phyloP scores from a whole-genome alignment of 1,140 invertebrate genomes.

The Cydia fagiglandana region DNA sequence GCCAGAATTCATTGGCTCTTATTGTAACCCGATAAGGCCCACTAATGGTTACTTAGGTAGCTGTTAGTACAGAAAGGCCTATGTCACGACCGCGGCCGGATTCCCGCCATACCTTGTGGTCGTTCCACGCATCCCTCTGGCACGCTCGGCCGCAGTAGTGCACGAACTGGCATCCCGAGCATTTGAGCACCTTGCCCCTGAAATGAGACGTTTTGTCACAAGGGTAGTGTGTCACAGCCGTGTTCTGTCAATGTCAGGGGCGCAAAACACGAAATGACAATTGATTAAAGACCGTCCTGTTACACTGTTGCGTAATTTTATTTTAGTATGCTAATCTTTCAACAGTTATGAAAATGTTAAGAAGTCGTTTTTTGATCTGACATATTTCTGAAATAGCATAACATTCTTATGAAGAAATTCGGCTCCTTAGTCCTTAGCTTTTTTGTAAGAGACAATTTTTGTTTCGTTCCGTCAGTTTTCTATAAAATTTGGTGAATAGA shows the following conservation, averaged over 20 bases:
- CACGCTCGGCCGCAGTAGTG: slow-evolving; percentile 88
- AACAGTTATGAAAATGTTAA: too few species aligned
- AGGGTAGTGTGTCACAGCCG: neutral
- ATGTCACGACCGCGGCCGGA: neutral
- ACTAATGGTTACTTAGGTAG: too few species aligned
- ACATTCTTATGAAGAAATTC: too few species aligned
- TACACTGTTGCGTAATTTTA: neutral
- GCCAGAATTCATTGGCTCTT: too few species aligned
- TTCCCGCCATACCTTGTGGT: slow-evolving; percentile 81
- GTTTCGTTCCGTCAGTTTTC: too few species aligned
- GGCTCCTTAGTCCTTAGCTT: too few species aligned
- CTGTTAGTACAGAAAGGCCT: neutral
- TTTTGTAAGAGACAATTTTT: too few species aligned
- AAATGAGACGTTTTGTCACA: slow-evolving; percentile 47
- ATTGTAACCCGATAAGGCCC: too few species aligned
- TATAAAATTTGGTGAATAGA: too few species aligned
- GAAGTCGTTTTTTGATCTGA: too few species aligned
- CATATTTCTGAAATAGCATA: too few species aligned
- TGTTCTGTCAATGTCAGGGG: neutral
- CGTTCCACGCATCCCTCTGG: slow-evolving; percentile 86
- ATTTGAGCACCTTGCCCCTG: slow-evolving; percentile 85
- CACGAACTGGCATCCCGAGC: slow-evolving; percentile 89
- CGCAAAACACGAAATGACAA: neutral
- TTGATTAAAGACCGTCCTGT: neutral
- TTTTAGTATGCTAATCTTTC: neutral